A percentile compares a stretch with the other conserved stretches of the same genome.
phyloP scores from a whole-genome alignment of 2,888 invertebrate species.

The Hololepta plana region DNA sequence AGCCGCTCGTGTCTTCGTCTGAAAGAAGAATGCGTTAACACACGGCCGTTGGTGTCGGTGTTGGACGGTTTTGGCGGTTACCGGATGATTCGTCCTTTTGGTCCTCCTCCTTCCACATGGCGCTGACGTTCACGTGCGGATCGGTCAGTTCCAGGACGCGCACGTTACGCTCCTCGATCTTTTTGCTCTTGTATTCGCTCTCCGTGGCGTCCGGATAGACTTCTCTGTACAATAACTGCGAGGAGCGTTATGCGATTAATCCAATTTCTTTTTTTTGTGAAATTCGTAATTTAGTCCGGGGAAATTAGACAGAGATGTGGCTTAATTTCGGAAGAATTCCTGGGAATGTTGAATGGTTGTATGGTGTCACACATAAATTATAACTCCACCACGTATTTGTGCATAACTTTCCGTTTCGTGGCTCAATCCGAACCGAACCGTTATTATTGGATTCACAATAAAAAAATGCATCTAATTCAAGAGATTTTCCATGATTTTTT shows the following conservation, averaged over 20 bases:
- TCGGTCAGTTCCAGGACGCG: slow-evolving; percentile 36
- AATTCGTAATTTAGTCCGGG: too few species aligned
- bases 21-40: slow-evolving; percentile 3
- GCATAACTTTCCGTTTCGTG: too few species aligned
- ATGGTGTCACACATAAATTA: too few species aligned
- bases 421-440: too few species aligned
- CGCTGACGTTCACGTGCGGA: slow-evolving; percentile 32
- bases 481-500: too few species aligned
- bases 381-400: too few species aligned
- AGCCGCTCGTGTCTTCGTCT: slow-evolving; percentile 15
- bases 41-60: too few species aligned
- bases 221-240: slow-evolving; percentile 33
- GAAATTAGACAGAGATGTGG: too few species aligned
- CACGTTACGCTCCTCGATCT: slow-evolving; percentile 30
- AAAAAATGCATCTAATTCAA: too few species aligned
- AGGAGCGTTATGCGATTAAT: slow-evolving; percentile 9
- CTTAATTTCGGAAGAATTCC: too few species aligned
- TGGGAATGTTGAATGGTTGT: too few species aligned
- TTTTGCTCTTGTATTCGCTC: slow-evolving; percentile 33
- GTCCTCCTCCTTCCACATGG: slow-evolving; percentile 26
- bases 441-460: too few species aligned
- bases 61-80: slow-evolving; percentile 8
- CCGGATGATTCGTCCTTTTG: slow-evolving; percentile 13
- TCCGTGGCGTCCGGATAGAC: slow-evolving; percentile 36
- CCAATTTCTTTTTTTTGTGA: slow-evolving; percentile 2